Conservation (phyloP, 2,797 vertebrate genomes). For the Falco peregrinus region DNA sequence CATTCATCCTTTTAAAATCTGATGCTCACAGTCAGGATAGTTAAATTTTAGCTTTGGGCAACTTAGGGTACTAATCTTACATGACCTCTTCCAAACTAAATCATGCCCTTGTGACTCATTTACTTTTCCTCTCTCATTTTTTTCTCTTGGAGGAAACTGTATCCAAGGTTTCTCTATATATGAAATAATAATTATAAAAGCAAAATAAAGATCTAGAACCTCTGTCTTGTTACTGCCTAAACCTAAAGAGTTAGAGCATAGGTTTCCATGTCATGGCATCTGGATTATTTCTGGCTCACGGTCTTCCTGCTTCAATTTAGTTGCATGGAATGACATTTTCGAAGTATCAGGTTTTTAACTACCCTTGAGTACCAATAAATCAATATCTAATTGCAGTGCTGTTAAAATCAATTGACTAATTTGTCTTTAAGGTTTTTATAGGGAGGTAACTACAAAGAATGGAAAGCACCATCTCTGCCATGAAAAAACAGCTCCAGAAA, state of each 20-base stretch:
- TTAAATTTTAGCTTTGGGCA: conserved; percentile 43
- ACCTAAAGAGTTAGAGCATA: neutral
- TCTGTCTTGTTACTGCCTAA: neutral
- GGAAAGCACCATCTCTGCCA: neutral
- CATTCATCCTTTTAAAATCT: conserved; percentile 41
- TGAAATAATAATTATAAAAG: neutral
- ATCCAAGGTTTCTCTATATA: neutral
- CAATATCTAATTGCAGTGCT: neutral
- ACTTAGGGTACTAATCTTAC: conserved; percentile 12
- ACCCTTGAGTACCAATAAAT: neutral
- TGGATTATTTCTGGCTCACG: neutral
- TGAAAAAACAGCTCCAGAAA: neutral
- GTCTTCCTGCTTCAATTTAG: neutral
- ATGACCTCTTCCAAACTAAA: conserved; percentile 32
- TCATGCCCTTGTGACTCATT: conserved; percentile 37
- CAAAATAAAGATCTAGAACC: neutral
- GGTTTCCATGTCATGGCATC: neutral
- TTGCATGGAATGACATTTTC: neutral
- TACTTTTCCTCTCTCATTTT: neutral
- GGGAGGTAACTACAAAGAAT: neutral
- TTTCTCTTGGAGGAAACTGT: neutral
- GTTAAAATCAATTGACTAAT: neutral
- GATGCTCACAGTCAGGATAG: conserved; percentile 32
- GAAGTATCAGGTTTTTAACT: neutral
- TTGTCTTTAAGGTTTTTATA: neutral